Evolutionary conservation across 1,140 invertebrate species (phyloP).

Genomic region (Diuraphis noxia): DNA sequence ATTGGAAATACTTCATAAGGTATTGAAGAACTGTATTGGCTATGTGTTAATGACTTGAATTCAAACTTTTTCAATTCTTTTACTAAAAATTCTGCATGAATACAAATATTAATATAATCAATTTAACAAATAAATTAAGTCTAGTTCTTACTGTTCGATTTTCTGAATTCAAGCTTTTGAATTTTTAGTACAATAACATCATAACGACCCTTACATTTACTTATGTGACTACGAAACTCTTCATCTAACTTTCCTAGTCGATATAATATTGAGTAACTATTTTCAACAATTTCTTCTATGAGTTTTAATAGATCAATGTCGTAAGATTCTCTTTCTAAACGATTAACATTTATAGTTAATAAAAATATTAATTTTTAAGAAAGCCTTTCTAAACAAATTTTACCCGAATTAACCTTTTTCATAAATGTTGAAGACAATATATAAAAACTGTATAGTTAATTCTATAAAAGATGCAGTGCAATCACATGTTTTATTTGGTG

Average conservation of each 20-base stretch:
- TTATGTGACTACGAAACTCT: slow-evolving; percentile 44
- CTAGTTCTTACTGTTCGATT: slow-evolving; percentile 27
- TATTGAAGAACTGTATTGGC: slow-evolving; percentile 7
- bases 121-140: neutral
- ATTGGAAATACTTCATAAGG: slow-evolving; percentile 19
- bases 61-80: slow-evolving; percentile 46
- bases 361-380: neutral
- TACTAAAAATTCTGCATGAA: slow-evolving; percentile 41
- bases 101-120: slow-evolving; percentile 1
- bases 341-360: neutral
- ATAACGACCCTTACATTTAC: slow-evolving; percentile 47
- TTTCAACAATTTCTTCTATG: slow-evolving; percentile 35
- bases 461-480: slow-evolving; percentile 40
- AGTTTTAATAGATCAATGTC: neutral
- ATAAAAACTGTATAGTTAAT: slow-evolving; percentile 35
- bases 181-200: slow-evolving; percentile 46
- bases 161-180: slow-evolving; percentile 18
- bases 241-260: slow-evolving; percentile 38
- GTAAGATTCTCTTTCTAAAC: slow-evolving; percentile 26
- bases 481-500: slow-evolving; percentile 39
- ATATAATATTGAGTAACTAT: slow-evolving; percentile 32
- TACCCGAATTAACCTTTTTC: slow-evolving; percentile 16
- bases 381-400: neutral
- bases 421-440: slow-evolving; percentile 17
- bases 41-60: slow-evolving; percentile 36